Base-by-base conservation (phyloP, 2,797 vertebrate genomes). In the Malacoctenus gilli region DNA sequence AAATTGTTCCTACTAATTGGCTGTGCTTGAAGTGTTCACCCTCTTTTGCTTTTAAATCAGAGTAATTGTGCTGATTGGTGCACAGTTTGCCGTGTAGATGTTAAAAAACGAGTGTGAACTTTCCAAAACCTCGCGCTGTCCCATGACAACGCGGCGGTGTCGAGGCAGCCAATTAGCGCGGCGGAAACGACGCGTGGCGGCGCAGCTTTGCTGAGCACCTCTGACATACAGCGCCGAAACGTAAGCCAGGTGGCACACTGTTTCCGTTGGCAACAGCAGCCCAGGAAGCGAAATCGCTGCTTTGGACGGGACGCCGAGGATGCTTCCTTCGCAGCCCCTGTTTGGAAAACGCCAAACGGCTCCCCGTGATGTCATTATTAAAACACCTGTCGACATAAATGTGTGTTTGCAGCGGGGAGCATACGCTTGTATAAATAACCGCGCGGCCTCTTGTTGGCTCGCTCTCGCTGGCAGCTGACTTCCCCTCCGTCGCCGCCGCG, bases 361-460 rank as follows among this genome's bases (percentile, higher is more conserved):
- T 74, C 60, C 43, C 48, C 25, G 40, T 78, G 64, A 80, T 79
- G 70, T 72, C 52, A 71, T 58, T 76, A 60, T 74, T 58, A 72
- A 77, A 77, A 64, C 61, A 60, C 57, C 67, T 74, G 64, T 79
- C 68, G 37, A 16, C 43, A 13, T 15, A 14, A 1, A 10, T 44
- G 18, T 23, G 42, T 60, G 46, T 40, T 50, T 42, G 11, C 21
- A 16, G 13, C 3, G 20, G 5, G 4, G 8, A 9, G 16, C 8
- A 31, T 31, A 8, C 56, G 35, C 28, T 28, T 25, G 32, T 34
- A 1, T 47, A 34, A 55, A 25, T 37, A 62, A 48, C 11, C 23
- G 36, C 5, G 11, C 35, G 57, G 30, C 61, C 58, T 60, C 52
- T 37, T 2, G 25, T 59, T 63, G 68, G 60, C 56, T 58, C 52